Evolutionary conservation across 2,113 vertebrate species (phyloP).

Genomic region (Capreolus pygargus): DNA sequence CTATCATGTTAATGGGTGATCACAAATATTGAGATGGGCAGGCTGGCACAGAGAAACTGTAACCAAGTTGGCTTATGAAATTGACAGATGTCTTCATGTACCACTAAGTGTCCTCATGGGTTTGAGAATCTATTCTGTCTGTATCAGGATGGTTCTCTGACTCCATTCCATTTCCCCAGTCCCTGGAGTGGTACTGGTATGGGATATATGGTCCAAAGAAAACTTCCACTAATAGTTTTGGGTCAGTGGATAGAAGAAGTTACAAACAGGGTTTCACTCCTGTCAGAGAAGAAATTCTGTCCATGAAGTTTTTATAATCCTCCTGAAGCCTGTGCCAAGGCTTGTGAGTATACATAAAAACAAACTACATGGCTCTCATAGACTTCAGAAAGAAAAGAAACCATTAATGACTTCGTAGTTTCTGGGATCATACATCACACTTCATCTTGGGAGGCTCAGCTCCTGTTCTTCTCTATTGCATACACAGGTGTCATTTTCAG

Average conservation of each 20-base stretch:
- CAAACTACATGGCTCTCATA: rapidly evolving
- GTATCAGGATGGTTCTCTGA: conserved; percentile 38
- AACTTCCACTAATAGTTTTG: not conserved
- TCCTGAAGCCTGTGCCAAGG: conserved; percentile 61
- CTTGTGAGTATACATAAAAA: not conserved
- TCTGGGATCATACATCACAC: too few species aligned
- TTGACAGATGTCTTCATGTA: conserved; percentile 46
- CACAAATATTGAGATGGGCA: not conserved
- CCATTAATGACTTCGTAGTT: not conserved
- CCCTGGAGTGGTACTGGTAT: not conserved
- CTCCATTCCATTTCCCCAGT: not conserved
- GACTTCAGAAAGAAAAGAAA: not conserved
- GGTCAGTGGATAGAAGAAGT: conserved; percentile 18
- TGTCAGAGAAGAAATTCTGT: conserved; percentile 68
- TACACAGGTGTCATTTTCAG: not conserved
- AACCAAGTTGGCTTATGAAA: not conserved
- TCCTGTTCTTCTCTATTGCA: not conserved
- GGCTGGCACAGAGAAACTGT: not conserved
- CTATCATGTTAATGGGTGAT: not conserved
- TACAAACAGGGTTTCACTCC: conserved; percentile 69
- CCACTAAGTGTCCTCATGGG: conserved; percentile 67
- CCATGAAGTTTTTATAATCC: conserved; percentile 76
- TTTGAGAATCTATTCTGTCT: conserved; percentile 74
- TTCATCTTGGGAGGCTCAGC: not conserved
- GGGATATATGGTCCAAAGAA: not conserved